Evolutionary conservation across 2,113 vertebrate genomes (phyloP).

Genomic region (Lathamus discolor): DNA sequence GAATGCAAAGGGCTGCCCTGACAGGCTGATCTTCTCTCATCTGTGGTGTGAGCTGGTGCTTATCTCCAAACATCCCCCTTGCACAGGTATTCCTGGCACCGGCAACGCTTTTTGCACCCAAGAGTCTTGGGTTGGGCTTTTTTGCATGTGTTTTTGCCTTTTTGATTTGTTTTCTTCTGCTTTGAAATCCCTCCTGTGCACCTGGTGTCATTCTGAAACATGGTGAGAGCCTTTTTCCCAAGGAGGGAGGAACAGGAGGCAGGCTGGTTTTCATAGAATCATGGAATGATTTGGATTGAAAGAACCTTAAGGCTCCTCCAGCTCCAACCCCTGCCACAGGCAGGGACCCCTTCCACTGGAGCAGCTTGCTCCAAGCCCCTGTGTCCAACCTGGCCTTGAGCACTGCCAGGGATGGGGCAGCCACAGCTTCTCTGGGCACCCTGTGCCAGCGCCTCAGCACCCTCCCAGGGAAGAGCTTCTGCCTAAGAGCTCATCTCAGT

Average conservation of each 20-base stretch:
- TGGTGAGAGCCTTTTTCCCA: background rate
- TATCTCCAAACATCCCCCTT: background rate
- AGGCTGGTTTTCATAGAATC: background rate
- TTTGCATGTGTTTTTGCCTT: background rate
- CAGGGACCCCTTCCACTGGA: background rate
- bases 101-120: background rate
- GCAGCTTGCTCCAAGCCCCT: background rate
- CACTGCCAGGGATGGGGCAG: too few relatives aligned
- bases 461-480: too few relatives aligned
- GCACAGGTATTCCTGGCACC: background rate
- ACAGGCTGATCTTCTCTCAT: background rate
- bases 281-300: background rate
- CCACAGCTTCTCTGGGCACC: too few relatives aligned
- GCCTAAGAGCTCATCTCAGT: too few relatives aligned
- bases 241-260: background rate
- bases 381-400: too few relatives aligned
- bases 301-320: background rate
- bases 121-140: background rate
- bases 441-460: too few relatives aligned
- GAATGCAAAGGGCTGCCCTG: background rate
- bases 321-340: rapidly evolving
- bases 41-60: background rate
- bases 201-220: background rate
- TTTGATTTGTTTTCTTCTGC: background rate
- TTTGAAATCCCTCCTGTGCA: background rate